Evolutionary conservation across 2,888 invertebrate species (phyloP).

Genomic region (Drosophila longiperda): DNA sequence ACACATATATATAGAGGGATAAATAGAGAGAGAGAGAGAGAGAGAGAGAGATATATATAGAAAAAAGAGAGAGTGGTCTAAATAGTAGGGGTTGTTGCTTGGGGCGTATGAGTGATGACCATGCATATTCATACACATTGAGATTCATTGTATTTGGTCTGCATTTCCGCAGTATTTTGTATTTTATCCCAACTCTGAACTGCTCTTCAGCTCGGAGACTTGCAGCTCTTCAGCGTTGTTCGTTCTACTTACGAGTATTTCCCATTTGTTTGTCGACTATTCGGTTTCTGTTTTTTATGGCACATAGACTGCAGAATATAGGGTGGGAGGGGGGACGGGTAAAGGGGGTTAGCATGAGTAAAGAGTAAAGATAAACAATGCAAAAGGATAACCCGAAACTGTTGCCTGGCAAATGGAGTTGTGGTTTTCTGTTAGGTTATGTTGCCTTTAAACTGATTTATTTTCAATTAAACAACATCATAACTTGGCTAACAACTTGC

Average conservation of each 20-base stretch:
- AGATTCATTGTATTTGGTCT: slow-evolving; percentile 77
- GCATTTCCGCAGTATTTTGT: slow-evolving; percentile 74
- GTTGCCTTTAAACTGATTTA: slow-evolving; percentile 76
- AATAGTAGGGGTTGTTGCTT: slow-evolving; percentile 6
- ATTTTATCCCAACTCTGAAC: slow-evolving; percentile 39
- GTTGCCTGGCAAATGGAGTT: slow-evolving; percentile 22
- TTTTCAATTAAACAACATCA: slow-evolving; percentile 79
- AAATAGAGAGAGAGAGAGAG: not conserved
- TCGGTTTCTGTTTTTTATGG: slow-evolving; percentile 60
- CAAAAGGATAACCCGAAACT: not conserved
- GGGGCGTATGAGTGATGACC: slow-evolving; percentile 78
- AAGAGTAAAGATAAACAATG: slow-evolving; percentile 41
- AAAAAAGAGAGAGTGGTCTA: slow-evolving; percentile 1
- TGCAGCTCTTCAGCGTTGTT: slow-evolving; percentile 58
- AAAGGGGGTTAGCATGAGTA: not conserved
- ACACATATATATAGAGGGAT: too few species aligned
- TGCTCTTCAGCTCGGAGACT: not conserved
- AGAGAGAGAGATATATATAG: not conserved
- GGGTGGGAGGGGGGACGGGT: too few species aligned
- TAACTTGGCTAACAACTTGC: slow-evolving; percentile 70
- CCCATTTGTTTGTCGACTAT: slow-evolving; percentile 41
- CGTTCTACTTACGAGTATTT: slow-evolving; percentile 72
- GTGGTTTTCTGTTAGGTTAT: slow-evolving; percentile 17
- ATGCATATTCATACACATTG: slow-evolving; percentile 79
- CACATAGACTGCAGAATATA: slow-evolving; percentile 7